A percentile compares a stretch with the other conserved stretches of the same genome.
Conservation (phyloP, 92 coral and sea anemone genomes). For the Porites divaricata region DNA sequence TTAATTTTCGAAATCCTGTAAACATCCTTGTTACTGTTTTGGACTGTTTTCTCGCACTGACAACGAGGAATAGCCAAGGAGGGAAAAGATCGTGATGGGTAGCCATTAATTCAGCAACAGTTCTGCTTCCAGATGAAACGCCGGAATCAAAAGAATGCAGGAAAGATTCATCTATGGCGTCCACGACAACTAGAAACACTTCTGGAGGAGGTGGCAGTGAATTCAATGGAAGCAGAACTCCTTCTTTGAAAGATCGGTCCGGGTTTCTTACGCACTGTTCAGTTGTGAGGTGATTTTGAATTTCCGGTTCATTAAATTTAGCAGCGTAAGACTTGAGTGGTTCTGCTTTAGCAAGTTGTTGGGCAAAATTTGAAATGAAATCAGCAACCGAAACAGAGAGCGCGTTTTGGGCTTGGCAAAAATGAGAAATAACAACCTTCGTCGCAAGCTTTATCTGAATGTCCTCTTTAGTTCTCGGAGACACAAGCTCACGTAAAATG, state of each 20-base stretch:
- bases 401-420: conserved; percentile 86
- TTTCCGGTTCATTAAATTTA: conserved; percentile 74
- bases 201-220: conserved; percentile 83
- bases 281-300: conserved; percentile 78
- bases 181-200: conserved; percentile 77
- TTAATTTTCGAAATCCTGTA: conserved; percentile 95
- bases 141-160: conserved; percentile 84
- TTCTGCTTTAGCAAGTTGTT: conserved; percentile 87
- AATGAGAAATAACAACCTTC: conserved; percentile 88
- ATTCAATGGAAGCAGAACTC: conserved; percentile 90
- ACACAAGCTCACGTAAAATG: conserved; percentile 78
- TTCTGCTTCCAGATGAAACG: conserved; percentile 76
- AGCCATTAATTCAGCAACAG: conserved; percentile 92
- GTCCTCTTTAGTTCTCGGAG: conserved; percentile 78
- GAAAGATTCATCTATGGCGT: conserved; percentile 94
- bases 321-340: conserved; percentile 77
- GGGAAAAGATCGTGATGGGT: conserved; percentile 91
- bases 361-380: conserved; percentile 87
- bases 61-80: conserved; percentile 87
- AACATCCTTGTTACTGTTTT: conserved; percentile 97
- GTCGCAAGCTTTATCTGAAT: conserved; percentile 70
- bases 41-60: conserved; percentile 97
- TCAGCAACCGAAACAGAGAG: conserved; percentile 84
- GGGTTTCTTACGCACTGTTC: conserved; percentile 88
- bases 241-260: conserved; percentile 92